A percentile compares a stretch with the other conserved stretches of the same genome.
Conservation (phyloP, 1,140 invertebrate genomes). For the Ceratoteleas bidentatus region DNA sequence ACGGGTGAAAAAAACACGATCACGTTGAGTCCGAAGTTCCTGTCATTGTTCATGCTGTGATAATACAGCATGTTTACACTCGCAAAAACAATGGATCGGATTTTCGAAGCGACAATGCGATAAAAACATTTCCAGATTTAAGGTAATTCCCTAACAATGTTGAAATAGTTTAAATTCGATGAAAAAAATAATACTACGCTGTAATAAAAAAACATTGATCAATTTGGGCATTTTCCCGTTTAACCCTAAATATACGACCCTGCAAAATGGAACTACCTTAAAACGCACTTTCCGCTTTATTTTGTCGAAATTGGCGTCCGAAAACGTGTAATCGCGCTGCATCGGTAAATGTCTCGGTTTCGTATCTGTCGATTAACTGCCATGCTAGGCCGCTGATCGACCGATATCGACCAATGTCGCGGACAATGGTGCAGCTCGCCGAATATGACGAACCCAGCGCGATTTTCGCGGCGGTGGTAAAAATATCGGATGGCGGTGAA, state of each 20-base stretch:
- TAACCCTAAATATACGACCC: no score
- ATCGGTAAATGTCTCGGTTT: slow-evolving; percentile 47
- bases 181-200: no score
- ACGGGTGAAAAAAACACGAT: no score
- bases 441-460: slow-evolving; percentile 18
- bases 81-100: slow-evolving; percentile 17
- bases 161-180: no score
- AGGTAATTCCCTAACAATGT: no score
- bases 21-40: no score
- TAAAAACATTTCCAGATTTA: slow-evolving; percentile 16
- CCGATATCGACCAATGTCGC: slow-evolving; percentile 36
- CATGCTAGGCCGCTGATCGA: slow-evolving; percentile 45
- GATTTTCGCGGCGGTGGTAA: slow-evolving; percentile 17
- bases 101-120: slow-evolving; percentile 15
- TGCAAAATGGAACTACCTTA: no score
- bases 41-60: not conserved
- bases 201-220: no score
- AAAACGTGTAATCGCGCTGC: slow-evolving; percentile 32
- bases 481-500: slow-evolving; percentile 19
- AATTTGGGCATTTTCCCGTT: no score
- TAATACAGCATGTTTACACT: not conserved
- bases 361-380: slow-evolving; percentile 42
- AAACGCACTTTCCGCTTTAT: slow-evolving; percentile 38
- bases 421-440: slow-evolving; percentile 17
- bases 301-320: slow-evolving; percentile 13